Conservation (phyloP, 2,113 vertebrate species). For the Eira barbara region DNA sequence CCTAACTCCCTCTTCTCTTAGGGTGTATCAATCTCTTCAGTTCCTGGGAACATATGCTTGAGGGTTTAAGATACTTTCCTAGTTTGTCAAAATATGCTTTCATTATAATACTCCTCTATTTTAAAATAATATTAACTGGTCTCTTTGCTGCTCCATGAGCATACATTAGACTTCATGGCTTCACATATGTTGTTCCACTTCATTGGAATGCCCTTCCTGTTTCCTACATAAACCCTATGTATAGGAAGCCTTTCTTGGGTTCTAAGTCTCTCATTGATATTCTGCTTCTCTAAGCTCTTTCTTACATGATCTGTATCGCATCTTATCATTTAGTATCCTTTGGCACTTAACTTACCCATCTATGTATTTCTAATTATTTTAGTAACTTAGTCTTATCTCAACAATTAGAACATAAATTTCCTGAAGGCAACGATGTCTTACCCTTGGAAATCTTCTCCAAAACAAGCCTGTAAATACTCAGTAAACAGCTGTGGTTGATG, state of each 20-base stretch:
- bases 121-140: background rate
- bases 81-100: background rate
- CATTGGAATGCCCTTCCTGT: background rate
- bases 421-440: background rate
- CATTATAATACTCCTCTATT: background rate
- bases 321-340: background rate
- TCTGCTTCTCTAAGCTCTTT: background rate
- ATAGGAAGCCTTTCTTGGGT: background rate
- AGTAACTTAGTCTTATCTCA: background rate
- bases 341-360: background rate
- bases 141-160: background rate
- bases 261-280: background rate
- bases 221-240: background rate
- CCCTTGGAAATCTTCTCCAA: background rate
- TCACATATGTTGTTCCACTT: background rate
- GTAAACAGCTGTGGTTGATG: background rate
- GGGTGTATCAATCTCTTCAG: background rate
- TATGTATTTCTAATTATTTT: background rate
- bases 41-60: background rate
- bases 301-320: background rate
- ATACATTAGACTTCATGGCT: background rate
- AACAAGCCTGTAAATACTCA: background rate
- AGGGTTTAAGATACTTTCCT: background rate
- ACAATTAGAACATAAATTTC: constrained; percentile 1
- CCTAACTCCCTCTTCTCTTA: background rate